phyloP scores from a whole-genome alignment of 2,888 invertebrate genomes.

The Thera britannica region DNA sequence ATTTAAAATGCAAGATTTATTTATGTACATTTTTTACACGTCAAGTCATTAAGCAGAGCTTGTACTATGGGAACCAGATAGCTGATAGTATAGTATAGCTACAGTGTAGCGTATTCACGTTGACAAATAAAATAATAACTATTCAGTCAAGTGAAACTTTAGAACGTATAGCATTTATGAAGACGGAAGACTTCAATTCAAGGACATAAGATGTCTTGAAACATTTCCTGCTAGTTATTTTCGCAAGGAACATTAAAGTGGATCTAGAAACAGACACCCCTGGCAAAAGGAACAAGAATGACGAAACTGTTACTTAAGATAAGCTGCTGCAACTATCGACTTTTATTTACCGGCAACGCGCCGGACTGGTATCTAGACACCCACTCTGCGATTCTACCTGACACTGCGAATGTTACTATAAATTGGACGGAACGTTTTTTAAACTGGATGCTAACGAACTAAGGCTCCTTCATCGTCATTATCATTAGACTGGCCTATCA shows the following conservation, averaged over 20 bases:
- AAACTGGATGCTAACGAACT: slow-evolving; percentile 9
- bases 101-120: no score
- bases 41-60: no score
- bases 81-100: no score
- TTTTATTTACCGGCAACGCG: slow-evolving; percentile 29
- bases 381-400: slow-evolving; percentile 26
- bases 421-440: background rate
- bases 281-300: slow-evolving; percentile 2
- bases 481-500: background rate
- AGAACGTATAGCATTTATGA: background rate
- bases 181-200: background rate
- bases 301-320: slow-evolving; percentile 10
- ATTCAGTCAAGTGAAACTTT: no score
- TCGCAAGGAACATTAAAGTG: background rate
- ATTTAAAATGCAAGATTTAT: no score
- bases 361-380: slow-evolving; percentile 25
- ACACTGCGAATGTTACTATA: slow-evolving; percentile 12
- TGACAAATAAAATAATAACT: no score
- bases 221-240: background rate
- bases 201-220: background rate
- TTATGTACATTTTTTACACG: no score
- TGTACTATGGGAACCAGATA: no score
- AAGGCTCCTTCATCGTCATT: background rate
- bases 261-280: background rate
- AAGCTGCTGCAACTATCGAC: slow-evolving; percentile 22